Conservation (phyloP, 1,140 invertebrate genomes). For the Pogonomyrmex barbatus region DNA sequence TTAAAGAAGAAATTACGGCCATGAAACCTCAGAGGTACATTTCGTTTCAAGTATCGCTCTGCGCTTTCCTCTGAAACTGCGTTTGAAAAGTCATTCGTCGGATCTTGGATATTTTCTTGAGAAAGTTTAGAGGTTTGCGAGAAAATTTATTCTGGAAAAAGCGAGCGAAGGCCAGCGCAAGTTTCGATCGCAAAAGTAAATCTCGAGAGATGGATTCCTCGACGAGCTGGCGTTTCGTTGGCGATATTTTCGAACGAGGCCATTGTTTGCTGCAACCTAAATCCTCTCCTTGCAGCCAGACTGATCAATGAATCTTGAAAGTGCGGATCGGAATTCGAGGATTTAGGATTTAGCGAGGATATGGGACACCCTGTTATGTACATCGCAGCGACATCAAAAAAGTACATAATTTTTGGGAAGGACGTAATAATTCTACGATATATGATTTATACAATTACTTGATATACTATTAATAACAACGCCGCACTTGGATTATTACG, state of each 20-base stretch:
- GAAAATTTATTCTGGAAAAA: not conserved
- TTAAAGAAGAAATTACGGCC: slow-evolving; percentile 12
- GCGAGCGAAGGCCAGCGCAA: not conserved
- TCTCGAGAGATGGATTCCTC: not conserved
- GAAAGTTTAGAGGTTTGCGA: not conserved
- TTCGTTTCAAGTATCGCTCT: not conserved
- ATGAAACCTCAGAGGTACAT: not conserved
- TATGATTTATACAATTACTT: slow-evolving; percentile 27
- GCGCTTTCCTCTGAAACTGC: not conserved
- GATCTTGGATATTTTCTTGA: not conserved
- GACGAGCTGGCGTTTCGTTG: not conserved
- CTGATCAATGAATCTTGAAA: not conserved
- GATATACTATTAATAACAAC: slow-evolving; percentile 36
- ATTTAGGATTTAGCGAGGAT: not conserved
- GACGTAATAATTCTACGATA: slow-evolving; percentile 6
- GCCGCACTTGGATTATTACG: not conserved
- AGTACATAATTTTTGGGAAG: not conserved
- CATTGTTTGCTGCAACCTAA: not conserved
- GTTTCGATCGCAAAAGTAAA: not conserved
- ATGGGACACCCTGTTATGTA: not conserved
- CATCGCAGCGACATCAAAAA: not conserved
- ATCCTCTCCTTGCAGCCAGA: not conserved
- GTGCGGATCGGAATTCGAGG: not conserved
- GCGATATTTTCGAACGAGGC: not conserved
- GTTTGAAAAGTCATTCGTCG: not conserved